phyloP scores from a whole-genome alignment of 2,797 vertebrate species.

The Pantherophis vulpinus region DNA sequence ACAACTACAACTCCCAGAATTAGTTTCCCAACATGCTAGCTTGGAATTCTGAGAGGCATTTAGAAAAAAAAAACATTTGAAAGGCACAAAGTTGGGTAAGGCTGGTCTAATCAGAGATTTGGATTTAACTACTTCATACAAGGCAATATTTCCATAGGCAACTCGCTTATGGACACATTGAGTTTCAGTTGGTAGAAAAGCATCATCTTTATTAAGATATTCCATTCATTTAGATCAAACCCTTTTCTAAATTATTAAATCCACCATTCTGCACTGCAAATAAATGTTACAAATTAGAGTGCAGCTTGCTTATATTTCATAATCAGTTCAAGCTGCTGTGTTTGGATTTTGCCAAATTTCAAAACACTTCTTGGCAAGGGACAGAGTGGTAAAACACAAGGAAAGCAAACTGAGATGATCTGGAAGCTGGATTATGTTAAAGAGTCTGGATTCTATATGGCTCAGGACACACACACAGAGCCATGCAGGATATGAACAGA shows the following conservation, averaged over 20 bases:
- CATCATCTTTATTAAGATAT: neutral
- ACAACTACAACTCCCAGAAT: neutral
- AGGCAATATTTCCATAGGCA: neutral
- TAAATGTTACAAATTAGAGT: neutral
- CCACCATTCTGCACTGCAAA: neutral
- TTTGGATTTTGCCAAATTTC: slow-evolving; percentile 14
- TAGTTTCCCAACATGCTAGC: neutral
- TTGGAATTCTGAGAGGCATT: neutral
- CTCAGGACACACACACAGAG: neutral
- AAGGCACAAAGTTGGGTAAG: neutral
- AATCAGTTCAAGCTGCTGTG: slow-evolving; percentile 12
- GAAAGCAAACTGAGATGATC: neutral
- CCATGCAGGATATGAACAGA: slow-evolving; percentile 32
- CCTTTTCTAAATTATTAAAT: neutral
- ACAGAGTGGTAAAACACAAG: neutral
- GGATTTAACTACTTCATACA: neutral
- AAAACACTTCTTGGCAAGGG: slow-evolving; percentile 4
- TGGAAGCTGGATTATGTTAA: slow-evolving; percentile 12
- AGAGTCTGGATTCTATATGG: slow-evolving; percentile 7
- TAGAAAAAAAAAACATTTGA: neutral
- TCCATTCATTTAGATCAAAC: neutral
- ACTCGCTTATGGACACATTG: neutral
- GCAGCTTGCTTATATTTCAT: slow-evolving; percentile 16
- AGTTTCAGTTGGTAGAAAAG: neutral
- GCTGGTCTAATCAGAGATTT: neutral